phyloP scores from a whole-genome alignment of 2,113 vertebrate species.

The Crypturellus undulatus region DNA sequence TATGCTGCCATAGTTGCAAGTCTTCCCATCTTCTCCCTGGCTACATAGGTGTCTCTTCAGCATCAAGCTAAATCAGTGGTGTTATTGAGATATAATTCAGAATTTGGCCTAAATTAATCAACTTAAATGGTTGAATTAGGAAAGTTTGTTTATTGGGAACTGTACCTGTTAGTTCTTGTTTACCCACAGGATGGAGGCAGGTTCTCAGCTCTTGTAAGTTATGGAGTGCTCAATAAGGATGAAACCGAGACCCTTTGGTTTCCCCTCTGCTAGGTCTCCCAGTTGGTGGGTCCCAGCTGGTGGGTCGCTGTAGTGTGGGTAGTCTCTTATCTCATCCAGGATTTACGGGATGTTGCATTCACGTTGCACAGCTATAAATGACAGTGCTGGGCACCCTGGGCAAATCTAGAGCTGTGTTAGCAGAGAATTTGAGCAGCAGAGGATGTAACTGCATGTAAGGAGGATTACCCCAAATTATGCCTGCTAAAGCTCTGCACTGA shows the following conservation, averaged over 20 bases:
- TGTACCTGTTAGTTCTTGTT: not conserved
- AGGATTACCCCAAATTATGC: not conserved
- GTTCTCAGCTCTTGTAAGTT: not conserved
- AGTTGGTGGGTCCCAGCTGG: not conserved
- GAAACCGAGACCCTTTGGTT: not conserved
- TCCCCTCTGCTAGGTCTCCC: not conserved
- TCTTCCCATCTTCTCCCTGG: not conserved
- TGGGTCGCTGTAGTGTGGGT: not conserved
- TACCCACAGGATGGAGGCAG: not conserved
- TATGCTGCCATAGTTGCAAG: not conserved
- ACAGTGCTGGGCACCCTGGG: not conserved
- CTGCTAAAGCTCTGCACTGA: not conserved
- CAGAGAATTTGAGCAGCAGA: not conserved
- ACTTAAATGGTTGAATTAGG: not conserved
- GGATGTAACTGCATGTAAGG: not conserved
- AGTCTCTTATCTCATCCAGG: not conserved
- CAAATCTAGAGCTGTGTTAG: not conserved
- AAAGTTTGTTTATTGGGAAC: not conserved
- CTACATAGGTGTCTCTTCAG: not conserved
- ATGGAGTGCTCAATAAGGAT: not conserved
- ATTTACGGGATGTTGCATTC: not conserved
- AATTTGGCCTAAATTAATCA: not conserved
- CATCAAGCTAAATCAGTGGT: not conserved
- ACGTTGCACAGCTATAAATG: not conserved
- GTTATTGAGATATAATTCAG: not conserved